Evolutionary conservation across 2,888 invertebrate genomes (phyloP).

Genomic region (Limenitis arthemis): DNA sequence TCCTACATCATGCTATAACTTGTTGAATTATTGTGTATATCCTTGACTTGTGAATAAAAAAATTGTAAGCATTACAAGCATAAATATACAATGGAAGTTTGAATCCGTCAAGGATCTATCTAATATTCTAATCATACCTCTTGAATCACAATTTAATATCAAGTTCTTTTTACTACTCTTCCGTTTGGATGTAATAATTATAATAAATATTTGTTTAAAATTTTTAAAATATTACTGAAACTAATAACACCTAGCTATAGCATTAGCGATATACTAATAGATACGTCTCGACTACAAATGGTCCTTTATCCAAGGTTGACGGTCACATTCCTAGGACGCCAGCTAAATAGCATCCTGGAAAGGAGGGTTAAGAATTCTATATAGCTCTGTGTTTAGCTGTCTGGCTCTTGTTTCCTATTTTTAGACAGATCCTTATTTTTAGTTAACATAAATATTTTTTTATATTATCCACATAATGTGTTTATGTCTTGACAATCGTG

Average conservation of each 20-base stretch:
- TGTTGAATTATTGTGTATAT: slow-evolving; percentile 12
- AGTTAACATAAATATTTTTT: too few species aligned
- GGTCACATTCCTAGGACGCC: slow-evolving; percentile 32
- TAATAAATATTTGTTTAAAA: too few species aligned
- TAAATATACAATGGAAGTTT: slow-evolving; percentile 1
- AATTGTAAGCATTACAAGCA: background rate
- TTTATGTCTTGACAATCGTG: slow-evolving; percentile 14
- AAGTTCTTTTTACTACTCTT: background rate
- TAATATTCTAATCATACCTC: background rate
- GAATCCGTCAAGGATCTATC: slow-evolving; percentile 8
- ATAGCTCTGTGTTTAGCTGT: too few species aligned
- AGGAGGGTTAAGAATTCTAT: slow-evolving; percentile 33
- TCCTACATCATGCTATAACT: slow-evolving; percentile 31
- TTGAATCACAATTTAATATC: background rate
- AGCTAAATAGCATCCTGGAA: slow-evolving; percentile 26
- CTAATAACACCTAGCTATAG: too few species aligned
- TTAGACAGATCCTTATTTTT: too few species aligned
- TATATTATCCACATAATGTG: too few species aligned
- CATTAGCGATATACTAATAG: background rate
- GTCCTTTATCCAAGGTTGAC: slow-evolving; percentile 15
- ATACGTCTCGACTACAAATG: background rate
- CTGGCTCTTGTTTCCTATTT: too few species aligned
- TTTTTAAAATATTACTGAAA: too few species aligned
- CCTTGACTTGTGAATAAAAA: slow-evolving; percentile 9
- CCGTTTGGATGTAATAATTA: background rate